phyloP scores from a whole-genome alignment of 2,888 invertebrate species.

The Glaucopsyche alexis region DNA sequence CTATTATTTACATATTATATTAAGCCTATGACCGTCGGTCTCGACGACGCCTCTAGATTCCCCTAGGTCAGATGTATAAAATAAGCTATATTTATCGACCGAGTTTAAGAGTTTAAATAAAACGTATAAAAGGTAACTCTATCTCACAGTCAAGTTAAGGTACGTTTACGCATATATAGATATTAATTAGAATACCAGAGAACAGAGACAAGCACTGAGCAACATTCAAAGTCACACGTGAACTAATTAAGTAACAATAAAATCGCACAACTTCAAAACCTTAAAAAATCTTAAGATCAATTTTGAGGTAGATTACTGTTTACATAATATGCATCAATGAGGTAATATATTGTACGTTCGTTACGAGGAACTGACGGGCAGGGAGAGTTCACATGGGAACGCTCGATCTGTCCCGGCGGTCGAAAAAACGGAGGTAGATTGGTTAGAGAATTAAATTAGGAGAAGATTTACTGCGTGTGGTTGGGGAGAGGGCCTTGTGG shows the following conservation, averaged over 20 bases:
- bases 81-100: constrained; percentile 66
- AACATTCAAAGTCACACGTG: constrained; percentile 70
- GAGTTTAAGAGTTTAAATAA: constrained; percentile 71
- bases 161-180: constrained; percentile 54
- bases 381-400: constrained; percentile 33
- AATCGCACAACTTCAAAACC: constrained; percentile 72
- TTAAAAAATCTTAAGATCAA: constrained; percentile 78
- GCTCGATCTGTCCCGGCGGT: constrained; percentile 42
- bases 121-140: constrained; percentile 72
- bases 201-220: constrained; percentile 64
- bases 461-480: constrained; percentile 79
- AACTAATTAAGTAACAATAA: constrained; percentile 75
- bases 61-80: constrained; percentile 65
- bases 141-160: constrained; percentile 71
- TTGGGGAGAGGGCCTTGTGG: constrained; percentile 81
- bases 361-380: constrained; percentile 49
- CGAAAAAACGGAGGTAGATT: constrained; percentile 67
- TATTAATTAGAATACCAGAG: constrained; percentile 66
- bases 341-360: constrained; percentile 71
- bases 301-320: constrained; percentile 76
- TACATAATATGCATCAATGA: constrained; percentile 74
- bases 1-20: constrained; percentile 78
- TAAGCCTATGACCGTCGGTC: constrained; percentile 78
- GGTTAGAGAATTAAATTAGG: constrained; percentile 51
- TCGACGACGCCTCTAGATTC: constrained; percentile 72